Base-by-base conservation (phyloP, 1,140 invertebrate genomes). In the Drosophila bipectinata region DNA sequence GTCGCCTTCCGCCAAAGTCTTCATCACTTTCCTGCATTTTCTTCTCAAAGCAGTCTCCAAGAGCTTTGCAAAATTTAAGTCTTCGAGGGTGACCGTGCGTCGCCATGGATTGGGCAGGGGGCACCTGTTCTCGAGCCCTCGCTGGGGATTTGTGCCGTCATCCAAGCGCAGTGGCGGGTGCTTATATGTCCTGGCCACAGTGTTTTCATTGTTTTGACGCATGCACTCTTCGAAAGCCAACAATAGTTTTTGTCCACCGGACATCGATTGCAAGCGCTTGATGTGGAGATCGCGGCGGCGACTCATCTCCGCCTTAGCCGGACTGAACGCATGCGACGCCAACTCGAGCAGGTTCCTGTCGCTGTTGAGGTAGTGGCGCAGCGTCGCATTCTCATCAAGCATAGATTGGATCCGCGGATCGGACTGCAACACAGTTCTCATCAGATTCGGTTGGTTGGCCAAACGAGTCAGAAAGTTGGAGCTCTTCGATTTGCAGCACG, bases 61-160 rank as follows among this genome's bases (percentile, higher is more conserved):
- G 3, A 18, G 30, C 4, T 18, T 9, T 0, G 44, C 4, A 5
- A 18, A 10, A 4, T 21, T 3, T 8, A 47, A 0, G 39, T 32
- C n/a, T 1, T 15, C 3, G 8, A 0, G 1, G 12, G 26, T 1
- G 3, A 10, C 12, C 44, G 7, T n/a, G 5, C 12, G 9, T 1
- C n/a, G 21, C 83, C 83, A 88, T 3, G 83, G 75, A 79, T 83
- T 88, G 0, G 83, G 83, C 12, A 88, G 14, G 0, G 83, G 83
- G n/a, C 48, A 12, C 1, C 44, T 66, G 21, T 88, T 88, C 7
- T 83, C 79, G 1, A 44, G 39, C 4, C 83, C 83, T 8, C 72
- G 79, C 48, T 88, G 83, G 0, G 76, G 68, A 56, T 88, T 73
- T 0, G 60, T 30, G 4, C 4, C 14, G 6, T 10, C 3, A 0